Percentiles rank a stretch among this genome's conserved stretches.
Evolutionary conservation across 2,888 invertebrate genomes (phyloP).

Genomic region (Campoletis raptor): DNA sequence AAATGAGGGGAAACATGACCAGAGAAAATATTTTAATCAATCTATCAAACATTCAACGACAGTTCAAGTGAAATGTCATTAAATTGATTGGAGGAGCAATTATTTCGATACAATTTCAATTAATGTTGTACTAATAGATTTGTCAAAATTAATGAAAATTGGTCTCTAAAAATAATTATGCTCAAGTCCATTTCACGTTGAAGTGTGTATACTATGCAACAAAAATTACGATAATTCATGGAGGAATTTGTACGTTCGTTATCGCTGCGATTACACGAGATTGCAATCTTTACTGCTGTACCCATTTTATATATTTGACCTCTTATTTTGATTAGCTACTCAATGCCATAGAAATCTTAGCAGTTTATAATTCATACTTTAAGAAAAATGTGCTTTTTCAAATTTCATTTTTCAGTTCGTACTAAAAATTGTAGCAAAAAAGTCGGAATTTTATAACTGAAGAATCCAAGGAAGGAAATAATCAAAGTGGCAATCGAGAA

Average conservation of each 20-base stretch:
- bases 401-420: not conserved
- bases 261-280: constrained; percentile 44
- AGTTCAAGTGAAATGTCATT: not conserved
- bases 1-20: not conserved
- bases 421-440: not conserved
- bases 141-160: not conserved
- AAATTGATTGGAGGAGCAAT: not conserved
- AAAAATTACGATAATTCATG: constrained; percentile 44
- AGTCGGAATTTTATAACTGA: not conserved
- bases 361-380: not conserved
- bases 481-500: not conserved
- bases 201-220: not conserved
- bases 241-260: constrained; percentile 45
- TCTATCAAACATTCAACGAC: not conserved
- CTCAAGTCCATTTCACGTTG: not conserved
- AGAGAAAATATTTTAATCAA: not conserved
- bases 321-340: constrained; percentile 5
- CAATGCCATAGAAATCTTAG: not conserved
- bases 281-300: constrained; percentile 11
- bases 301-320: not conserved
- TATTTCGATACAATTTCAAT: not conserved
- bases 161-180: not conserved
- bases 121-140: not conserved
- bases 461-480: not conserved
- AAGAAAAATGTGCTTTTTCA: not conserved